Evolutionary conservation across 2,888 invertebrate species (phyloP).

Genomic region (Microctonus aethiopoides): DNA sequence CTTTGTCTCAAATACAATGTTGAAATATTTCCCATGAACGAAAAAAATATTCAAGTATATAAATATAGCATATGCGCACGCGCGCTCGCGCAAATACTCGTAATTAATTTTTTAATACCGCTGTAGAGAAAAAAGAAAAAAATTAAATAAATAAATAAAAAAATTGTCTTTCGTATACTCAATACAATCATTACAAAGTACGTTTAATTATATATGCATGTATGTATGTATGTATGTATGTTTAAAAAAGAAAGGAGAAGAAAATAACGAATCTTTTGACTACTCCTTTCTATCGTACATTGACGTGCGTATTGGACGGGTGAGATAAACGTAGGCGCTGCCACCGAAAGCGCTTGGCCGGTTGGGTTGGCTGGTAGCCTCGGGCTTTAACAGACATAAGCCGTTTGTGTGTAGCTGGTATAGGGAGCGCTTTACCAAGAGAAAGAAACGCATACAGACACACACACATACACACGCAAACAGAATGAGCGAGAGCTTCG

Average conservation of each 20-base stretch:
- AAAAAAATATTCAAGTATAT: too few species aligned
- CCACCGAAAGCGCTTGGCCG: constrained; percentile 25
- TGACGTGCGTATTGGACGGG: constrained; percentile 28
- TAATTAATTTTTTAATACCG: too few species aligned
- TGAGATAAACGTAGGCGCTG: constrained; percentile 22
- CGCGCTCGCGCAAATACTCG: not conserved
- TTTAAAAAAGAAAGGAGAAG: too few species aligned
- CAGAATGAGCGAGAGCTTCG: constrained; percentile 13
- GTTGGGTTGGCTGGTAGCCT: constrained; percentile 37
- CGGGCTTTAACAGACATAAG: constrained; percentile 31
- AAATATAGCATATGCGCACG: not conserved
- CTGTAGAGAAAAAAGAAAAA: too few species aligned
- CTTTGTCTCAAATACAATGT: too few species aligned
- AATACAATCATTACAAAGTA: too few species aligned
- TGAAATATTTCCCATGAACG: too few species aligned
- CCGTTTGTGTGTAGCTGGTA: not conserved
- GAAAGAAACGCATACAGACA: not conserved
- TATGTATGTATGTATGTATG: too few species aligned
- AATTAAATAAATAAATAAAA: too few species aligned
- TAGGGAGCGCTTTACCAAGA: not conserved
- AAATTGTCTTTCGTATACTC: too few species aligned
- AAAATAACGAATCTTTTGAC: not conserved
- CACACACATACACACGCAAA: not conserved
- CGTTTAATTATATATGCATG: too few species aligned
- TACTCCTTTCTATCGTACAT: constrained; percentile 32